Conservation (phyloP, 2,797 vertebrate species). For the Eospalax fontanierii region DNA sequence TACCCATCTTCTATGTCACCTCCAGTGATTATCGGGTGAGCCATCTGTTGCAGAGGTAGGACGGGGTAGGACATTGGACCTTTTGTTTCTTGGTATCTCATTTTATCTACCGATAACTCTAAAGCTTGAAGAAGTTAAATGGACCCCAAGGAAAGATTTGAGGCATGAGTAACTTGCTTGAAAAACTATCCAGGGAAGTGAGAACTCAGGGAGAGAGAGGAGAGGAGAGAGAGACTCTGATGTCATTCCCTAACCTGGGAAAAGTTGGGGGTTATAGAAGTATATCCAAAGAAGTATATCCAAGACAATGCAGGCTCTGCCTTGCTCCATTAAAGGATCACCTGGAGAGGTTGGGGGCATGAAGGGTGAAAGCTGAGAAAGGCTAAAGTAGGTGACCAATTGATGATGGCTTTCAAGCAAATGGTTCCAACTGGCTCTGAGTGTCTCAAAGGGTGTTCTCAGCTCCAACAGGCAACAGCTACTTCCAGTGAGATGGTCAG, state of each 20-base stretch:
- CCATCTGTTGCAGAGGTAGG: not conserved
- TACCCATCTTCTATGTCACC: conserved; percentile 99
- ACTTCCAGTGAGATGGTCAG: not conserved
- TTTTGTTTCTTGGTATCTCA: not conserved
- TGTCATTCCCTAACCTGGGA: not conserved
- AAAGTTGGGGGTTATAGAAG: not conserved
- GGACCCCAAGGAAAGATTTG: not conserved
- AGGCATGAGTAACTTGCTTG: not conserved
- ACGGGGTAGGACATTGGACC: not conserved
- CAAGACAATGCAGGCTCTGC: too few relatives aligned
- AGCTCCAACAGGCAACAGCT: not conserved
- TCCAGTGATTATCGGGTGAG: conserved; percentile 99
- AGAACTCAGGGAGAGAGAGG: not conserved
- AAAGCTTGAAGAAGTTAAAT: not conserved
- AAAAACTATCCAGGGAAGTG: not conserved
- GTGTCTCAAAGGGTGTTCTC: not conserved
- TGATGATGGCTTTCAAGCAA: conserved; percentile 20
- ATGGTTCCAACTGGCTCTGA: not conserved
- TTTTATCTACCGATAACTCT: not conserved
- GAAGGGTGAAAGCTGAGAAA: not conserved
- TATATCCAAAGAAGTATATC: not conserved
- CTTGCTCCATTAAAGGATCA: not conserved
- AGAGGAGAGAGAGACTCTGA: not conserved
- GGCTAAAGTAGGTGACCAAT: not conserved
- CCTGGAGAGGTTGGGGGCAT: not conserved